A percentile compares a stretch with the other conserved stretches of the same genome.
Conservation (phyloP, 2,797 vertebrate species). For the Pseudomugil gertrudae region DNA sequence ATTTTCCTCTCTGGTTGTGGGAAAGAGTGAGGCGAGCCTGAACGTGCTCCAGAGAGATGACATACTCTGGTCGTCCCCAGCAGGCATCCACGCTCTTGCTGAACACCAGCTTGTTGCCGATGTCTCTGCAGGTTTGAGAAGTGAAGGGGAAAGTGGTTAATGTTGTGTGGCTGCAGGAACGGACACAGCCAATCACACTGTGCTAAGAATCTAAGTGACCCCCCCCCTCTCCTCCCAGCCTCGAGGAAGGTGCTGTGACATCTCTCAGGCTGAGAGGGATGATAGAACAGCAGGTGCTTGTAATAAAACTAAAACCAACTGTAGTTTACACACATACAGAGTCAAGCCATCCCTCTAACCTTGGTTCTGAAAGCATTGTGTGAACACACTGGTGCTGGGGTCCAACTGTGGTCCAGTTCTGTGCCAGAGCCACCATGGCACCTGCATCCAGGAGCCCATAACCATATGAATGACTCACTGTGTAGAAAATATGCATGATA, state of each 20-base stretch:
- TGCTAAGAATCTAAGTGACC: conserved; percentile 32
- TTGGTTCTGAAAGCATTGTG: conserved; percentile 89
- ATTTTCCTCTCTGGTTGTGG: conserved; percentile 92
- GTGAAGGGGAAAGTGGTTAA: conserved; percentile 52
- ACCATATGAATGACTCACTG: conserved; percentile 97
- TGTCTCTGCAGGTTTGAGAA: conserved; percentile 84
- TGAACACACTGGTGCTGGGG: conserved; percentile 91
- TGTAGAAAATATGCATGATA: conserved; percentile 9
- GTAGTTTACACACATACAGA: conserved; percentile 8
- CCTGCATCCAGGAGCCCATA: conserved; percentile 94
- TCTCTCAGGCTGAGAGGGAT: conserved; percentile 36
- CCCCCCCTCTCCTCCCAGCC: conserved; percentile 8
- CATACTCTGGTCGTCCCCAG: conserved; percentile 86
- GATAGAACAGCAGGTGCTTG: conserved; percentile 23
- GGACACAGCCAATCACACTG: conserved; percentile 42
- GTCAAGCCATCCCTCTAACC: conserved; percentile 71
- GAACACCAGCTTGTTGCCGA: conserved; percentile 89
- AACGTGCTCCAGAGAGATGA: conserved; percentile 90
- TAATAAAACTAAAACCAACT: conserved; percentile 29
- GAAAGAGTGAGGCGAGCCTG: conserved; percentile 93
- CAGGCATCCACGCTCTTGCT: conserved; percentile 89
- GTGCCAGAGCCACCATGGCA: conserved; percentile 91
- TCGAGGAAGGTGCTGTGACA: conserved; percentile 23
- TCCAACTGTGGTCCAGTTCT: conserved; percentile 91
- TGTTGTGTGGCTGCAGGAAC: conserved; percentile 54